phyloP scores from a whole-genome alignment of 1,140 invertebrate species.

The Frieseomelitta varia region DNA sequence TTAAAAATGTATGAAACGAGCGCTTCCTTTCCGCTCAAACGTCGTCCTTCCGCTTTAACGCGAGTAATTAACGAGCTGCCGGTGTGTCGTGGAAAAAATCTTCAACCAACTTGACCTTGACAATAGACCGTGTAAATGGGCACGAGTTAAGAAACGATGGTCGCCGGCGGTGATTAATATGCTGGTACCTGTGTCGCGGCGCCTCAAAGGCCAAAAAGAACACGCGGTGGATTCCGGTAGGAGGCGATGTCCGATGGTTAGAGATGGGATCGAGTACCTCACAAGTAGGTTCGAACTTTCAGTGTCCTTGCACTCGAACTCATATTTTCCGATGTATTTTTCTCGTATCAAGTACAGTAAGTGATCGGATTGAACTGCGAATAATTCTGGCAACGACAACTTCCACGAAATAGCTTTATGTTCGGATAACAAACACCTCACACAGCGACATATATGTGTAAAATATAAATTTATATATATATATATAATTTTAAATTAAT shows the following conservation, averaged over 20 bases:
- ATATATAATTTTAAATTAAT: too few species aligned
- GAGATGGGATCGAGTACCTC: too few species aligned
- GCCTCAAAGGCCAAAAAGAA: constrained; percentile 42
- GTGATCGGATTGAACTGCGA: too few species aligned
- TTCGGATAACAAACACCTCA: too few species aligned
- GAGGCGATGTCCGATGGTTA: constrained; percentile 3
- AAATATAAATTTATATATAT: too few species aligned
- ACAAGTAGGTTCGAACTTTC: too few species aligned
- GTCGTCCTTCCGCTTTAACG: background rate
- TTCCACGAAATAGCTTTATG: too few species aligned
- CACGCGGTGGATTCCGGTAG: constrained; percentile 45
- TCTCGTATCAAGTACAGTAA: too few species aligned
- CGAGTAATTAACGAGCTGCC: constrained; percentile 25
- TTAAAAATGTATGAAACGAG: background rate
- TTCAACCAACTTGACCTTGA: constrained; percentile 38
- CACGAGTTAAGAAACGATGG: background rate
- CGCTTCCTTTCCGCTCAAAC: background rate
- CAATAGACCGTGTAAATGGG: constrained; percentile 34
- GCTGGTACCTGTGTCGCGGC: constrained; percentile 39
- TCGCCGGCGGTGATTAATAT: constrained; percentile 40
- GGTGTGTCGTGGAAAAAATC: constrained; percentile 1
- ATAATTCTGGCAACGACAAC: too few species aligned
- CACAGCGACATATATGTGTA: too few species aligned
- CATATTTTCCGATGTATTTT: too few species aligned
- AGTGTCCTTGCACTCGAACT: too few species aligned